A percentile compares a stretch with the other conserved stretches of the same genome.
Conservation (phyloP, 2,113 vertebrate genomes). For the Perca flavescens region DNA sequence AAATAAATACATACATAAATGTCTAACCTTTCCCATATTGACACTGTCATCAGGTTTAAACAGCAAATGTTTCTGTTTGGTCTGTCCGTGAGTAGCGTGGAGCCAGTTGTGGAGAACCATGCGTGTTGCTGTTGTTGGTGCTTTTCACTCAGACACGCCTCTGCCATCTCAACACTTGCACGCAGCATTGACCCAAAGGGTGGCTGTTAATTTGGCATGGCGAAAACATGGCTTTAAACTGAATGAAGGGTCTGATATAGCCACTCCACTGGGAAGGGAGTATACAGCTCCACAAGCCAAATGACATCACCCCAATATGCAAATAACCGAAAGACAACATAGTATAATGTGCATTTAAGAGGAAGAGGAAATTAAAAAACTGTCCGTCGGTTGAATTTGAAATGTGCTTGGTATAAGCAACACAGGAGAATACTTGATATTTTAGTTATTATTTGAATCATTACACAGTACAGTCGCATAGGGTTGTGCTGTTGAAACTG, state of each 20-base stretch:
- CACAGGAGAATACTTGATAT: background rate
- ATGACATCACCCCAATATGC: conserved; percentile 22
- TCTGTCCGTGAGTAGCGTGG: conserved; percentile 25
- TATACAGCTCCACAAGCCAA: background rate
- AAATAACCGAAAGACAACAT: conserved; percentile 34
- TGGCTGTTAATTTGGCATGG: conserved; percentile 74
- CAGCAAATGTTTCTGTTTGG: conserved; percentile 54
- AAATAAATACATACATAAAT: conserved; percentile 54
- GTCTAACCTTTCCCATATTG: conserved; percentile 62
- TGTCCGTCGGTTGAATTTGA: background rate
- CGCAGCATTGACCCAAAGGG: conserved; percentile 73
- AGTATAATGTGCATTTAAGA: background rate
- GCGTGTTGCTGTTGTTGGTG: conserved; percentile 60
- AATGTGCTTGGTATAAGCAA: background rate
- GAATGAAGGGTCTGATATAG: conserved; percentile 54
- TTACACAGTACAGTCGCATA: background rate
- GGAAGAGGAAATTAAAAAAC: conserved; percentile 2
- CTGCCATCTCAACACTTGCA: conserved; percentile 59
- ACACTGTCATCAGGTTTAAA: conserved; percentile 63
- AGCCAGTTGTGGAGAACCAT: conserved; percentile 71
- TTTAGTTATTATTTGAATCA: background rate
- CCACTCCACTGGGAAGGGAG: conserved; percentile 22
- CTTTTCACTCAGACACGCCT: conserved; percentile 58
- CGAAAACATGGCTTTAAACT: conserved; percentile 69
- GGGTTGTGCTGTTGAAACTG: background rate